These are phyloP conservation scores for Colletes latitarsis DNA, from an alignment of 1,140 invertebrate genomes.

Conservation along the genomic window DNA sequence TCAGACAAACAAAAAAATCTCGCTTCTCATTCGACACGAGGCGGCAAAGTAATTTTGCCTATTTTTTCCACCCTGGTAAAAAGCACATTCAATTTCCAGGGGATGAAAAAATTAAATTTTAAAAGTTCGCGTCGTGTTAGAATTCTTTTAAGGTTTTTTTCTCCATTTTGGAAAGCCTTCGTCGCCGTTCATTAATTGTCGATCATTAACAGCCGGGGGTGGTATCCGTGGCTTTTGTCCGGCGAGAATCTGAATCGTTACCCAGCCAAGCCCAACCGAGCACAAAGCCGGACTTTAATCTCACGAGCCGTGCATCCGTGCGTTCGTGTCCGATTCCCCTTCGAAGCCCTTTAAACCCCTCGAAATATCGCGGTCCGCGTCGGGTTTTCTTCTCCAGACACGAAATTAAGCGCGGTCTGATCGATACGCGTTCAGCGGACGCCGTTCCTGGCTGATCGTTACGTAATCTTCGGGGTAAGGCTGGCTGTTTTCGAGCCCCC, in stretches of 20 bases:
- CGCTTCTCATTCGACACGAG: too few relatives aligned
- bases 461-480: constrained; percentile 29
- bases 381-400: constrained; percentile 1
- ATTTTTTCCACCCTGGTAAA: too few relatives aligned
- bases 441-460: constrained; percentile 27
- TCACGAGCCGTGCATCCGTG: not conserved
- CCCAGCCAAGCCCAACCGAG: not conserved
- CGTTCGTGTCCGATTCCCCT: not conserved
- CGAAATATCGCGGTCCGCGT: constrained; percentile 20
- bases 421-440: constrained; percentile 34
- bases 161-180: not conserved
- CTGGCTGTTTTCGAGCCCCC: not conserved
- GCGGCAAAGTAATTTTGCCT: too few relatives aligned
- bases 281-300: constrained; percentile 26
- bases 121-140: too few relatives aligned
- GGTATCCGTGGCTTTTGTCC: constrained; percentile 1
- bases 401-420: constrained; percentile 29
- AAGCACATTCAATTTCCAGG: too few relatives aligned
- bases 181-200: constrained; percentile 15
- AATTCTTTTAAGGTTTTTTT: too few relatives aligned
- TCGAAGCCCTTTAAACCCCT: constrained; percentile 41
- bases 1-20: too few relatives aligned
- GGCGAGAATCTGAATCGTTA: not conserved
- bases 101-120: too few relatives aligned
- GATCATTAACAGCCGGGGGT: not conserved